Evolutionary conservation across 2,888 invertebrate species (phyloP).

Genomic region (Amblyteles armatorius): DNA sequence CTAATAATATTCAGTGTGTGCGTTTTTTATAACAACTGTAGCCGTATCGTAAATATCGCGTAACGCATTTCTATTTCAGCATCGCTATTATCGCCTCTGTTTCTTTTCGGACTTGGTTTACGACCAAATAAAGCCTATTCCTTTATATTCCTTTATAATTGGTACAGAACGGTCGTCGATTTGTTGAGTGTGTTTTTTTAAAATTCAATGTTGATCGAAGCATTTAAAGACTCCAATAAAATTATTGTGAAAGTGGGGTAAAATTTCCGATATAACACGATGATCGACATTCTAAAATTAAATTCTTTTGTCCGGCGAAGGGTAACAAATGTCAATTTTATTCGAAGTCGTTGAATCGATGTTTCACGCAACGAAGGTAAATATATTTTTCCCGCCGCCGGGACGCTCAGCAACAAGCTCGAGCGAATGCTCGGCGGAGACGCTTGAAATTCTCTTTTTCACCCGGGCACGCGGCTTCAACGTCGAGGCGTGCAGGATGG

Average conservation of each 20-base stretch:
- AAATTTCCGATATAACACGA: background rate
- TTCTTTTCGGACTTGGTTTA: background rate
- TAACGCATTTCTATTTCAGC: background rate
- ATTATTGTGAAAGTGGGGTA: background rate
- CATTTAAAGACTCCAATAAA: background rate
- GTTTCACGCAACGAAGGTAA: constrained; percentile 5
- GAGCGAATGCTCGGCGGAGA: constrained; percentile 7
- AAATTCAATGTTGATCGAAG: background rate
- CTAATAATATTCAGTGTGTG: background rate
- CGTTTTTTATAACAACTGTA: background rate
- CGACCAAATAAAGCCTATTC: background rate
- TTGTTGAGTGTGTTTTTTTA: background rate
- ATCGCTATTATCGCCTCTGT: background rate
- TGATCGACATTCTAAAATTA: background rate
- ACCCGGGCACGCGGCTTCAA: background rate
- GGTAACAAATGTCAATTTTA: constrained; percentile 2
- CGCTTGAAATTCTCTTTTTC: constrained; percentile 9
- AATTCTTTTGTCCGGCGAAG: background rate
- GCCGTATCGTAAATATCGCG: background rate
- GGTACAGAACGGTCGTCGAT: background rate
- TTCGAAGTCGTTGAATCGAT: background rate
- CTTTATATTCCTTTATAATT: background rate
- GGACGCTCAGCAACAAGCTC: background rate
- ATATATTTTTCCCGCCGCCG: background rate
- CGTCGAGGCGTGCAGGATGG: background rate